Conservation (phyloP, 1,140 invertebrate genomes). For the Conus ventricosus region DNA sequence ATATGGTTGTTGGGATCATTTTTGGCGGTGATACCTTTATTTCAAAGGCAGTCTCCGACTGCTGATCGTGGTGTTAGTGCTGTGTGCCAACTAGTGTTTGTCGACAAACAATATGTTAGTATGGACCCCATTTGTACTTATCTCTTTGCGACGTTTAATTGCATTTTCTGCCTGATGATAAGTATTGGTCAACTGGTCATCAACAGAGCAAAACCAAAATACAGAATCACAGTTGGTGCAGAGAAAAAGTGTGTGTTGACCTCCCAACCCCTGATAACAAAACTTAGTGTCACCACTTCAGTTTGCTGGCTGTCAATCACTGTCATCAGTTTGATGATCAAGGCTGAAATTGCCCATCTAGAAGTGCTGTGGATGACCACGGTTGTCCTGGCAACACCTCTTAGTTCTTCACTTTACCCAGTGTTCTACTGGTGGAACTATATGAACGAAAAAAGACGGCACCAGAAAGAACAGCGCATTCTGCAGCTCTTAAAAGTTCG, state of each 20-base stretch:
- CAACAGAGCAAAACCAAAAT: not conserved
- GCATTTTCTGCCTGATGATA: not conserved
- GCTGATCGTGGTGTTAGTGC: constrained; percentile 47
- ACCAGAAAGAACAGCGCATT: too few relatives aligned
- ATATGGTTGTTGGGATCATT: constrained; percentile 21
- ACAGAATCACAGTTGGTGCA: not conserved
- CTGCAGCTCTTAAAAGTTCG: too few relatives aligned
- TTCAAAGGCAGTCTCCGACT: not conserved
- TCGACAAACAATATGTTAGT: not conserved
- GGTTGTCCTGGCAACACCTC: too few relatives aligned
- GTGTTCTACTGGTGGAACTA: too few relatives aligned
- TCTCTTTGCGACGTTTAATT: not conserved
- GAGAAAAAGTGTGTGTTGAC: not conserved
- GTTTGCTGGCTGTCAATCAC: not conserved
- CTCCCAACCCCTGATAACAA: not conserved
- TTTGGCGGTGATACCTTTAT: not conserved
- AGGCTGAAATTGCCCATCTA: not conserved
- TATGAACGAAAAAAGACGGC: too few relatives aligned
- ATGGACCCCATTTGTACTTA: not conserved
- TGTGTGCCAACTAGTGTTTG: constrained; percentile 29
- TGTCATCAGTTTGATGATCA: not conserved
- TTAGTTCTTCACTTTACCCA: too few relatives aligned
- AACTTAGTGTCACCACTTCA: not conserved
- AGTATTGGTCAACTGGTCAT: not conserved
- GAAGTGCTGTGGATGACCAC: too few relatives aligned